A percentile compares a stretch with the other conserved stretches of the same genome.
Conservation (phyloP, 2,797 vertebrate species). For the Pangasius krempfi region DNA sequence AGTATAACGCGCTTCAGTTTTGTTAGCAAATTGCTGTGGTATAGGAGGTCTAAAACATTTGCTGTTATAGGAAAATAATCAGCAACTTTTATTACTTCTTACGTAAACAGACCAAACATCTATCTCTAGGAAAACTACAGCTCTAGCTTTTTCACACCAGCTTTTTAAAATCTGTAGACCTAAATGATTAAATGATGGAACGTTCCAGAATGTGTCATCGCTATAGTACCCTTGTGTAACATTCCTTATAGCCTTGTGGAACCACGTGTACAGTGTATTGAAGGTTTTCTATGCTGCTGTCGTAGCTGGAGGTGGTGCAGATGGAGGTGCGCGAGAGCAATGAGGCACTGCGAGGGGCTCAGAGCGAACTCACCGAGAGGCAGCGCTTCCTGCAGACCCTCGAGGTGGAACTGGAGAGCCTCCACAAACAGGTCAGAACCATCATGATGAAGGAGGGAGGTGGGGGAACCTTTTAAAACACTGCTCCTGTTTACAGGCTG, state of each 20-base stretch:
- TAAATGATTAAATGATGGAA: not conserved
- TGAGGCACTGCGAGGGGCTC: constrained; percentile 74
- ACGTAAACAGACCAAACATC: not conserved
- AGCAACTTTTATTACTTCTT: not conserved
- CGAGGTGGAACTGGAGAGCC: constrained; percentile 81
- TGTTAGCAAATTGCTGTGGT: not conserved
- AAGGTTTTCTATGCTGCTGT: constrained; percentile 18
- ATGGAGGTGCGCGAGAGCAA: constrained; percentile 78
- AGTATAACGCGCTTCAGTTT: not conserved
- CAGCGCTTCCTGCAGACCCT: constrained; percentile 80
- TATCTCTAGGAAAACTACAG: not conserved
- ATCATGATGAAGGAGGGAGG: not conserved
- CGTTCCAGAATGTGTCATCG: not conserved
- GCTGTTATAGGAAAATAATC: not conserved
- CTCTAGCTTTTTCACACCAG: not conserved
- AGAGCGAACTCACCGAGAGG: constrained; percentile 76
- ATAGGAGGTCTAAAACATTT: not conserved
- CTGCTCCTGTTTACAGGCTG: constrained; percentile 40
- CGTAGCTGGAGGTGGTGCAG: constrained; percentile 77
- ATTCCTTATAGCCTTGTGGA: constrained; percentile 18
- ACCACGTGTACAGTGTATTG: not conserved
- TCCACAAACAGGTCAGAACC: constrained; percentile 79
- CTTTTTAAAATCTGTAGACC: not conserved
- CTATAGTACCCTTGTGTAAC: not conserved
- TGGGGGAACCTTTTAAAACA: constrained; percentile 38